Evolutionary conservation across 1,140 invertebrate species (phyloP).

Genomic region (Aplysia californica): DNA sequence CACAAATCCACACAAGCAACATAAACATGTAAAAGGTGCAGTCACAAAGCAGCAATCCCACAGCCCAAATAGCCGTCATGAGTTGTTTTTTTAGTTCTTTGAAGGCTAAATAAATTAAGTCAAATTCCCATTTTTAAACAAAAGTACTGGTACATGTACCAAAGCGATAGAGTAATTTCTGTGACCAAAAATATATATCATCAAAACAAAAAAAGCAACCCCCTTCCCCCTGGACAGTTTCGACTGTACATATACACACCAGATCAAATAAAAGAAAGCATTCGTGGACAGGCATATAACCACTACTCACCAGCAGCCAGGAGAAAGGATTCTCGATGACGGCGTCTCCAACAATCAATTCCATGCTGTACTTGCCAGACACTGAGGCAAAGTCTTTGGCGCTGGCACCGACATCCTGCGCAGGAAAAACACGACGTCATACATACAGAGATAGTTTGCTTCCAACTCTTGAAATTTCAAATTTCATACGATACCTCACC

Average conservation of each 20-base stretch:
- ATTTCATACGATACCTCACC: neutral
- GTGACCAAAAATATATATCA: neutral
- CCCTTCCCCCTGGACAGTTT: no score
- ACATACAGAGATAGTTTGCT: no score
- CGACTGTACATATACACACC: no score
- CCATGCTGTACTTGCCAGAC: slow-evolving; percentile 85
- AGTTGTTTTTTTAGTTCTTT: no score
- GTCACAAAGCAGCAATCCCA: no score
- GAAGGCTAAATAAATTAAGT: no score
- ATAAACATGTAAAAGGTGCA: no score
- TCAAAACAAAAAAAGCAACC: neutral
- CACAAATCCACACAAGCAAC: no score
- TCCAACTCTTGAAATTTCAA: neutral
- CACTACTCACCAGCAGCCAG: slow-evolving; percentile 79
- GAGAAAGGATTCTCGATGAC: slow-evolving; percentile 88
- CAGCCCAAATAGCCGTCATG: no score
- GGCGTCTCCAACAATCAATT: slow-evolving; percentile 91
- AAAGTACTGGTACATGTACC: neutral
- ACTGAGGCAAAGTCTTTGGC: slow-evolving; percentile 83
- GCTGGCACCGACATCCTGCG: slow-evolving; percentile 82
- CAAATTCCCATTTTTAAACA: neutral
- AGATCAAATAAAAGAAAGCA: no score
- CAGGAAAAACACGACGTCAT: no score
- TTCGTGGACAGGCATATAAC: no score
- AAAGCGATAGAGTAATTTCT: neutral